Percentiles rank a stretch among this genome's conserved stretches.
phyloP scores from a whole-genome alignment of 2,888 invertebrate genomes.

The Leptinotarsa peninsularis region DNA sequence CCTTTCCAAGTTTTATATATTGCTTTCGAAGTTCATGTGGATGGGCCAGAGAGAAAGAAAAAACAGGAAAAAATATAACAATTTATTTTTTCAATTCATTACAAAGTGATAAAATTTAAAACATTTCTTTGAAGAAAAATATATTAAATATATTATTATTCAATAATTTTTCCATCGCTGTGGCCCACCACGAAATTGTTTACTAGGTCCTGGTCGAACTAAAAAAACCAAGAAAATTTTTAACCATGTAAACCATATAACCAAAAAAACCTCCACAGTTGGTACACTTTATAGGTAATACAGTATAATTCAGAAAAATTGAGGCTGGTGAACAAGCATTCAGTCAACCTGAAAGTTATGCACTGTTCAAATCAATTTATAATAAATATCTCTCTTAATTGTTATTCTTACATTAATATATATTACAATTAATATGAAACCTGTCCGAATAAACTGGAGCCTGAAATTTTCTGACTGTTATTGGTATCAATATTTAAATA shows the following conservation, averaged over 20 bases:
- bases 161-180: conserved; percentile 17
- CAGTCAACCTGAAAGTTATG: too few species aligned
- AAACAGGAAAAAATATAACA: neutral
- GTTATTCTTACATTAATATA: too few species aligned
- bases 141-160: neutral
- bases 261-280: too few species aligned
- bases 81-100: neutral
- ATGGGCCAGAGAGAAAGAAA: conserved; percentile 11
- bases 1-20: neutral
- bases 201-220: conserved; percentile 12
- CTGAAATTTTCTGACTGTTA: too few species aligned
- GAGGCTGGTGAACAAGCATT: too few species aligned
- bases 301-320: neutral
- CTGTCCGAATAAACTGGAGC: too few species aligned
- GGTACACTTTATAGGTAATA: neutral
- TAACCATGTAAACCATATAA: neutral
- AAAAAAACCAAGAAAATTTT: conserved; percentile 3
- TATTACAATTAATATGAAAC: too few species aligned
- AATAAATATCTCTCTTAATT: too few species aligned
- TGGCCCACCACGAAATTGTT: conserved; percentile 14
- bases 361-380: too few species aligned
- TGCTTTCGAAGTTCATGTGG: neutral
- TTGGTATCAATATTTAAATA: too few species aligned
- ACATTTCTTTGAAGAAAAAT: neutral
- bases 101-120: neutral